phyloP scores from a whole-genome alignment of 2,113 vertebrate genomes.

The Platichthys stellatus region DNA sequence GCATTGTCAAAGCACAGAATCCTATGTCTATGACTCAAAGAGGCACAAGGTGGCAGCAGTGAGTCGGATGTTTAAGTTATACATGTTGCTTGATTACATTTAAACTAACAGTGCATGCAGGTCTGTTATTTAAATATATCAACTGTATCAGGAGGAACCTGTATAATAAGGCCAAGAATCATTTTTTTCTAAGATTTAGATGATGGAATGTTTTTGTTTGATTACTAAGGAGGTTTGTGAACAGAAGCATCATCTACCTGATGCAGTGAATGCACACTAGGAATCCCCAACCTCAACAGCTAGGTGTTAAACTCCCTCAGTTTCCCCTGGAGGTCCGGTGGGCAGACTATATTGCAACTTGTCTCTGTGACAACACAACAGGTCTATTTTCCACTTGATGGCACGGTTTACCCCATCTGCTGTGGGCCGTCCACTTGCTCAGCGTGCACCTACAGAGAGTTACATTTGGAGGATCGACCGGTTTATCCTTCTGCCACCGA shows the following conservation, averaged over 20 bases:
- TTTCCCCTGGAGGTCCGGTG: conserved; percentile 63
- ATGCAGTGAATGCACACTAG: conserved; percentile 35
- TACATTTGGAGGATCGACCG: conserved; percentile 58
- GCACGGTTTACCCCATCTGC: conserved; percentile 81
- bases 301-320: conserved; percentile 21
- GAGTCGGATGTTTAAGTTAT: conserved; percentile 37
- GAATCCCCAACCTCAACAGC: conserved; percentile 27
- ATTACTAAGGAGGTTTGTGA: background rate
- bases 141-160: background rate
- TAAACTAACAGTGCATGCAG: background rate
- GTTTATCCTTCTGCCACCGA: conserved; percentile 59
- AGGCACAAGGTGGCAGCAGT: conserved; percentile 75
- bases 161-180: background rate
- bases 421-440: conserved; percentile 69
- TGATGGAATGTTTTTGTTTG: background rate
- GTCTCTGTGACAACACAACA: conserved; percentile 78
- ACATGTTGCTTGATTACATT: conserved; percentile 4
- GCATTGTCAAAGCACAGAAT: background rate
- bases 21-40: background rate
- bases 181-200: background rate
- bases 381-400: conserved; percentile 84
- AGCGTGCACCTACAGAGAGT: conserved; percentile 73
- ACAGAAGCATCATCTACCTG: conserved; percentile 9
- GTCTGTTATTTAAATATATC: background rate
- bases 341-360: conserved; percentile 65